Conservation (phyloP, 2,888 invertebrate genomes). For the Zygogramma bicolorata region DNA sequence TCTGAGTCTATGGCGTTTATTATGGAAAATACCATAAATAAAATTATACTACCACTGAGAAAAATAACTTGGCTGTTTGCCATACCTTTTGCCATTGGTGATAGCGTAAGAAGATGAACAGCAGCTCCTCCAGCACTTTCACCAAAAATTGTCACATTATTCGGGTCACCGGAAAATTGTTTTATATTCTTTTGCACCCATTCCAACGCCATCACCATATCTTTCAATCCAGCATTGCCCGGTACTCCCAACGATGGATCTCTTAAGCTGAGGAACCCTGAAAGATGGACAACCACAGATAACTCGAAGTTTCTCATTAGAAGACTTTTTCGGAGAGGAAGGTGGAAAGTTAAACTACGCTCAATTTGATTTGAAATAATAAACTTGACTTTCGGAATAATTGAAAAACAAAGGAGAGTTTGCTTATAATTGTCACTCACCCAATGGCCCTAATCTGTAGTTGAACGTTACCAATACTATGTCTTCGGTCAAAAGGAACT, state of each 20-base stretch:
- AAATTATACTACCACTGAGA: too few species aligned
- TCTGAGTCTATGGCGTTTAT: too few species aligned
- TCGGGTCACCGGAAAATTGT: conserved; percentile 54
- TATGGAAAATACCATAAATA: too few species aligned
- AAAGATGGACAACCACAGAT: conserved; percentile 27
- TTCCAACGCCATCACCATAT: conserved; percentile 68
- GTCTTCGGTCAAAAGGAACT: conserved; percentile 67
- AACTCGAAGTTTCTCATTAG: too few species aligned
- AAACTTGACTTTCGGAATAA: too few species aligned
- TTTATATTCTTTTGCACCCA: conserved; percentile 69
- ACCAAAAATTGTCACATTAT: conserved; percentile 68
- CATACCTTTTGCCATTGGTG: conserved; percentile 66
- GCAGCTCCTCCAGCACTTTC: conserved; percentile 70
- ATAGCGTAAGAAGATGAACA: conserved; percentile 67
- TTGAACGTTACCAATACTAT: conserved; percentile 67
- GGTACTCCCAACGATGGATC: conserved; percentile 67
- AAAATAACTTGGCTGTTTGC: too few species aligned
- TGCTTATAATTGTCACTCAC: too few species aligned
- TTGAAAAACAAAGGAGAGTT: too few species aligned
- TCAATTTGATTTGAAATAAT: too few species aligned
- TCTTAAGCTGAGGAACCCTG: conserved; percentile 68
- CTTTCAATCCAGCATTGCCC: conserved; percentile 70
- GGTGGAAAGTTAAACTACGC: too few species aligned
- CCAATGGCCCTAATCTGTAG: conserved; percentile 68
- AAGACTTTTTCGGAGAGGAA: too few species aligned